These are phyloP conservation scores for Heteromyza rotundicornis DNA, from an alignment of 2,888 invertebrate genomes.

Conservation along the genomic window DNA sequence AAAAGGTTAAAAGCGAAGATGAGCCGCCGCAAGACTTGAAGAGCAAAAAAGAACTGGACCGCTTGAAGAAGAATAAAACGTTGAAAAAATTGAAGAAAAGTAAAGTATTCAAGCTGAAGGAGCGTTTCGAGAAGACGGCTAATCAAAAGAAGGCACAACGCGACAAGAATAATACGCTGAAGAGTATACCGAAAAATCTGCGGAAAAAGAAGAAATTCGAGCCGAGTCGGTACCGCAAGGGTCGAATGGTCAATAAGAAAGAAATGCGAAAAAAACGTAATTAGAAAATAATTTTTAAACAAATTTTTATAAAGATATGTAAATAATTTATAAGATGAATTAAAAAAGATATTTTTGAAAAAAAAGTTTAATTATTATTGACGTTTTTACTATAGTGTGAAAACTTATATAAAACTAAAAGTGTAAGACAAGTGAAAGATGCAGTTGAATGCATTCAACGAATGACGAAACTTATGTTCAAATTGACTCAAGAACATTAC, in stretches of 20 bases:
- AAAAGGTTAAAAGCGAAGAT: neutral
- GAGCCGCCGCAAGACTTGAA: constrained; percentile 21
- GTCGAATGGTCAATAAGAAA: constrained; percentile 51
- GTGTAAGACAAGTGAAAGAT: too few relatives aligned
- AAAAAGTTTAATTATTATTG: too few relatives aligned
- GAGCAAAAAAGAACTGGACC: constrained; percentile 73
- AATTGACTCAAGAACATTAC: too few relatives aligned
- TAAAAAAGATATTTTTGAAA: too few relatives aligned
- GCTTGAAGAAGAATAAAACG: constrained; percentile 73
- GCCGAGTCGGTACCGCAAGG: constrained; percentile 45
- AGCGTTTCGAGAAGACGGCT: constrained; percentile 71
- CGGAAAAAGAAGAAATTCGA: constrained; percentile 49
- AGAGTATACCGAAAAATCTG: constrained; percentile 54
- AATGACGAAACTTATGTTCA: too few relatives aligned
- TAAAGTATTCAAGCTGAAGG: constrained; percentile 78
- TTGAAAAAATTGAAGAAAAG: constrained; percentile 77
- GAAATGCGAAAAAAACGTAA: constrained; percentile 29
- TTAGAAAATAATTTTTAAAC: neutral
- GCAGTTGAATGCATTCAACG: too few relatives aligned
- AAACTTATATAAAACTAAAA: neutral
- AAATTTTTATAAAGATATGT: neutral
- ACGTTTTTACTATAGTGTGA: too few relatives aligned
- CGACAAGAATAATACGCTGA: constrained; percentile 52
- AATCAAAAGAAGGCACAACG: constrained; percentile 72
- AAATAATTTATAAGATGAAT: too few relatives aligned